phyloP scores from a whole-genome alignment of 2,113 vertebrate species.

The Laticauda colubrina region DNA sequence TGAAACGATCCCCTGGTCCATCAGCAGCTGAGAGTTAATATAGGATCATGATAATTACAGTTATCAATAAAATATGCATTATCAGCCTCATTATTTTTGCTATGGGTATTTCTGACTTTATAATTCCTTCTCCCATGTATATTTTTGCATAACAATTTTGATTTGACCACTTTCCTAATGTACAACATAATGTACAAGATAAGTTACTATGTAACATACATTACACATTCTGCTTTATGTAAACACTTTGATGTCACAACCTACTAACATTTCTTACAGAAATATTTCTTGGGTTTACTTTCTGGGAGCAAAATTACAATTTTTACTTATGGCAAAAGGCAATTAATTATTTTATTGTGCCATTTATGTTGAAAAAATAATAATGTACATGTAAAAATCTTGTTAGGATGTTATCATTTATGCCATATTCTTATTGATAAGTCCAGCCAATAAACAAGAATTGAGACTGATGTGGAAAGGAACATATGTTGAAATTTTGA shows the following conservation, averaged over 20 bases:
- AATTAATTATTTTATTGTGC: background rate
- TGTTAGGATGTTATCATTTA: background rate
- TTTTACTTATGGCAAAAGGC: background rate
- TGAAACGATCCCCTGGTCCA: slow-evolving; percentile 96
- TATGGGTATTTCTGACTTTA: background rate
- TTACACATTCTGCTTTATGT: background rate
- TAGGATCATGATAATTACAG: slow-evolving; percentile 51
- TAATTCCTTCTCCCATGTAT: background rate
- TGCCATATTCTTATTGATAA: background rate
- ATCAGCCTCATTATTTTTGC: background rate
- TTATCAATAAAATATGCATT: slow-evolving; percentile 21
- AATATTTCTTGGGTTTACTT: background rate
- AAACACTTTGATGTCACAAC: background rate
- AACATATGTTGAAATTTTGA: background rate
- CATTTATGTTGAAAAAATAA: background rate
- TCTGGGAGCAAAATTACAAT: background rate
- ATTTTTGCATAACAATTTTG: slow-evolving; percentile 1
- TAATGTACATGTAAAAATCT: background rate
- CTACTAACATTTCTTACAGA: background rate
- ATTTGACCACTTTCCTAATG: slow-evolving; percentile 12
- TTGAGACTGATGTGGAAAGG: background rate
- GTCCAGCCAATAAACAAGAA: background rate
- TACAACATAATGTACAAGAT: background rate
- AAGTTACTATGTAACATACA: background rate
- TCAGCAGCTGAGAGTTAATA: slow-evolving; percentile 86